Conservation (phyloP, 2,888 invertebrate species). For the Mythimna lalbum region DNA sequence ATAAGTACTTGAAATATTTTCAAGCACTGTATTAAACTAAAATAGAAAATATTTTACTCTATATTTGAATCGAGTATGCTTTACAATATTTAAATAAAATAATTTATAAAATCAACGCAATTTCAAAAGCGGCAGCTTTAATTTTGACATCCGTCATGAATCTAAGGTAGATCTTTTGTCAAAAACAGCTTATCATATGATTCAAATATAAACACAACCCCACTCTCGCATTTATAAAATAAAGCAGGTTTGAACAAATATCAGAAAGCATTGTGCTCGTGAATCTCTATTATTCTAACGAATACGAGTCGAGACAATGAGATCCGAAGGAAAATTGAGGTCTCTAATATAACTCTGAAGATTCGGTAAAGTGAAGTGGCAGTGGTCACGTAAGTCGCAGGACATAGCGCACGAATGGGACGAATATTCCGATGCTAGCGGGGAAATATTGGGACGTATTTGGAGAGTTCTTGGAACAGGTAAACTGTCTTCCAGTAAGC, state of each 20-base stretch:
- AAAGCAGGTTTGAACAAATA: conserved; percentile 38
- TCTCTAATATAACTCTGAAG: conserved; percentile 44
- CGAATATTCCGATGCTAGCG: conserved; percentile 40
- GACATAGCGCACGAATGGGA: conserved; percentile 33
- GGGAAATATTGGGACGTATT: conserved; percentile 56
- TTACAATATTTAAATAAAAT: not conserved
- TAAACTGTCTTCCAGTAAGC: conserved; percentile 44
- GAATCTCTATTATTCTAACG: conserved; percentile 55
- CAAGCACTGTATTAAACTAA: not conserved
- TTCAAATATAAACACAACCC: conserved; percentile 3
- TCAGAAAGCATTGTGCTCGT: conserved; percentile 44
- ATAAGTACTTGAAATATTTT: not conserved
- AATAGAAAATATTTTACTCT: not conserved
- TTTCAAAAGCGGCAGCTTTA: not conserved
- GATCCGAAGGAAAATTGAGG: conserved; percentile 48
- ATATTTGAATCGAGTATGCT: not conserved
- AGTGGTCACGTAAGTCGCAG: conserved; percentile 57
- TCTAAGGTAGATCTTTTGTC: not conserved
- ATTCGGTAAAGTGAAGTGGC: conserved; percentile 55
- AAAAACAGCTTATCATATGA: not conserved
- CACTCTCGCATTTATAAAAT: conserved; percentile 20
- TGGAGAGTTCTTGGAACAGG: conserved; percentile 49
- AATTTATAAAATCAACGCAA: too few species aligned
- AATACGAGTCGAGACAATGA: conserved; percentile 49
- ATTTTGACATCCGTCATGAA: not conserved